These are phyloP conservation scores for Pelosia muscerda DNA, from an alignment of 2,888 invertebrate species.

Conservation along the genomic window DNA sequence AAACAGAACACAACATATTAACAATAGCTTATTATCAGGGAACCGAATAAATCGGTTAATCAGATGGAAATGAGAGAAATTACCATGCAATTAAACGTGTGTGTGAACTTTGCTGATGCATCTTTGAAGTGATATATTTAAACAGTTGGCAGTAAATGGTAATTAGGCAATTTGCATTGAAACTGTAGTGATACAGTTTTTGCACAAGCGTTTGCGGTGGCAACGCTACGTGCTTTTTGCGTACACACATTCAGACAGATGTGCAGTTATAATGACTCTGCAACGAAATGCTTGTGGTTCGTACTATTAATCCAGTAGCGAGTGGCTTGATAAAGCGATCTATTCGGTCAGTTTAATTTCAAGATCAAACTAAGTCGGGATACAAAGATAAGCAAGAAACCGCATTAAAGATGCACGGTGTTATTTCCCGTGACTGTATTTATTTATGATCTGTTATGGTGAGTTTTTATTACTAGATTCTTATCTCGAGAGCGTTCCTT, in stretches of 20 bases:
- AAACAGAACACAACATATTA: conserved; percentile 69
- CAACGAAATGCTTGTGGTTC: conserved; percentile 23
- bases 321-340: conserved; percentile 41
- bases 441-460: not conserved
- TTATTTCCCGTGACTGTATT: conserved; percentile 8
- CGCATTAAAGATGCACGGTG: not conserved
- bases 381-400: conserved; percentile 1
- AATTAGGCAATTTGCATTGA: conserved; percentile 47
- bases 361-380: conserved; percentile 28
- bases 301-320: conserved; percentile 28
- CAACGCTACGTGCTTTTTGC: conserved; percentile 37
- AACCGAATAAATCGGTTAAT: conserved; percentile 61
- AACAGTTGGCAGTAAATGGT: conserved; percentile 28
- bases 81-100: conserved; percentile 45
- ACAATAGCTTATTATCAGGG: conserved; percentile 70
- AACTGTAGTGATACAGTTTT: conserved; percentile 43
- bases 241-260: conserved; percentile 22
- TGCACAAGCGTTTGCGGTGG: conserved; percentile 29
- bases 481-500: not conserved
- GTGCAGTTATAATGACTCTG: conserved; percentile 44
- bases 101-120: conserved; percentile 51
- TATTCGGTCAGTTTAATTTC: conserved; percentile 51
- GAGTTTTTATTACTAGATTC: not conserved
- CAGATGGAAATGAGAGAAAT: conserved; percentile 55
- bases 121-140: conserved; percentile 32